Evolutionary conservation across 2,888 invertebrate species (phyloP), one percentile per base, ranked within the genome.

Genomic region (Nomada ferruginata): DNA sequence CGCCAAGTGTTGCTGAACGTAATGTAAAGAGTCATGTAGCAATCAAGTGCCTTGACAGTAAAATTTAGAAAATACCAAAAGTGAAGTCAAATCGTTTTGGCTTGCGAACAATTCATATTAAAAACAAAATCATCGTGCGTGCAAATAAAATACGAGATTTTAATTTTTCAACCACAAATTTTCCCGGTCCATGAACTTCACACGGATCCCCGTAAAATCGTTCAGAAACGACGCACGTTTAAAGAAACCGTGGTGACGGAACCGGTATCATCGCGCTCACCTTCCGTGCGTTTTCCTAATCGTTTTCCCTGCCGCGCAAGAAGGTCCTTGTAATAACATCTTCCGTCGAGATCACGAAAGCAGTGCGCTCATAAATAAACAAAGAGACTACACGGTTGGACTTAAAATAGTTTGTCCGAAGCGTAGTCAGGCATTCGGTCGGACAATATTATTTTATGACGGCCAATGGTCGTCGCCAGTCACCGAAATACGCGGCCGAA

Each of bases 361-460:
- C 84, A 79, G 65, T 78, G 68, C 68, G 60, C 61, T 72, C 78
- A 70, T 84, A 88, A 88, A 88, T 83, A 88, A 87, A 89, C 74
- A 87, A 87, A 79, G 71, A 71, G 79, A 76, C 60, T 50, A 68
- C 57, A 44, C 70, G 65, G 64, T 7, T 61, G 36, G 61, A 79
- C 79, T 78, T 69, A 81, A 86, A 83, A 87, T 85, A 85, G 86
- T 85, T 86, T 87, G 85, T 74, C 55, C 74, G 66, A 61, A 64
- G 26, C 77, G 79, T 50, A 61, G 85, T 57, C 74, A 72, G 87
- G 85, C 82, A 89, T 90, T 87, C 70, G 77, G 81, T 89, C 75
- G 71, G 76, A 88, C 88, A 90, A 90, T 90, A 90, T 90, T 90
- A 90, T 90, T 90, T 79, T 83, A 90, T 68, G 85, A 70, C 75